Evolutionary conservation across 2,113 vertebrate genomes (phyloP).

Genomic region (Phylloscopus whistleri): DNA sequence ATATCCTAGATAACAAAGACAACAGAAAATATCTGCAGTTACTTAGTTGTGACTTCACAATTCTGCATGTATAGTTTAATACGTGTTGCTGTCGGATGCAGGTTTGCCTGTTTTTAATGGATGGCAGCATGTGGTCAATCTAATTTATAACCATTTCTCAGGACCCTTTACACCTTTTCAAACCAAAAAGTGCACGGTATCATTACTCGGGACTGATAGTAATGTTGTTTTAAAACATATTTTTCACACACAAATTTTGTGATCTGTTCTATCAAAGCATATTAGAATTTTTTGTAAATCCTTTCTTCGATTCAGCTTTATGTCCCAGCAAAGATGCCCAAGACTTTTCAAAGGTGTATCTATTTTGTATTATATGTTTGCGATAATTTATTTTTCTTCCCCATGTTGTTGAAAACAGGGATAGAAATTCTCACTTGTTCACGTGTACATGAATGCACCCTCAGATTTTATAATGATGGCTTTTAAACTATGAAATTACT

Average conservation of each 20-base stretch:
- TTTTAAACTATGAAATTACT: neutral
- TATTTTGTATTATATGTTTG: neutral
- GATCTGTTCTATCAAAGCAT: neutral
- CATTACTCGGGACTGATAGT: neutral
- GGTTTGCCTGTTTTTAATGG: neutral
- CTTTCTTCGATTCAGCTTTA: neutral
- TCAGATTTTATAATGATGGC: neutral
- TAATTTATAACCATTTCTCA: neutral
- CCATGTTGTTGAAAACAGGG: neutral
- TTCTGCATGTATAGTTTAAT: neutral
- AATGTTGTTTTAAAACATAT: neutral
- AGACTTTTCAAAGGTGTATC: neutral
- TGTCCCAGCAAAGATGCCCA: neutral
- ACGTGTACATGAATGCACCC: accelerated
- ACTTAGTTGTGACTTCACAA: neutral
- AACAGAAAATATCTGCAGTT: neutral
- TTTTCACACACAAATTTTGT: neutral
- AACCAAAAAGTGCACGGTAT: neutral
- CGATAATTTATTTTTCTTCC: neutral
- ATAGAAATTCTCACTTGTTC: neutral
- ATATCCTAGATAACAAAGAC: neutral
- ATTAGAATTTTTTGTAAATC: neutral
- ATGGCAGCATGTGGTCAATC: neutral
- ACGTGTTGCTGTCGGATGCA: neutral
- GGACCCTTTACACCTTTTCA: neutral